Evolutionary conservation across 2,113 vertebrate genomes (phyloP), one percentile per base, ranked within the genome.

Genomic region (Aegithalos caudatus): DNA sequence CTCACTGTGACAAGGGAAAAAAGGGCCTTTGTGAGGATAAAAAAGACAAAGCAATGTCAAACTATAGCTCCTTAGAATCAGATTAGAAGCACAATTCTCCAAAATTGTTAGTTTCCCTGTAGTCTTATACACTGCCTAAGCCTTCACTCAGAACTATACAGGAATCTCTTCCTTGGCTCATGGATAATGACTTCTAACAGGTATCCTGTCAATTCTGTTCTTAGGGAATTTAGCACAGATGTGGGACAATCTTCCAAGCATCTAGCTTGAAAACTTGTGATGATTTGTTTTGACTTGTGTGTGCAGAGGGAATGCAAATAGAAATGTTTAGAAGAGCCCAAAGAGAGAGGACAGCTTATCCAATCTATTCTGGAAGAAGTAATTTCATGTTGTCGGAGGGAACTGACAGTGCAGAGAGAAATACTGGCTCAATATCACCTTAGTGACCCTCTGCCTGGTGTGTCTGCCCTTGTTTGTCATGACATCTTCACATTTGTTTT

Each of bases 31-130:
- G 19, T 2, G 2, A 76, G 31, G 17, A 81, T 92, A 38, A 95
- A 93, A 92, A 94, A 95, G 72, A 77, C 40, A 93, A 88, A 88
- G 15, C 77, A 94, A 73, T 67, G 38, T 81, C 79, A 91, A 93
- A 47, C 38, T 28, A 4, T 72, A 71, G 87, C 92, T 96, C 78
- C 33, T 27, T 31, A 83, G 62, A 82, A 88, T 86, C 57, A 88
- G 70, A 93, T 95, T 92, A 91, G 87, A 82, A 94, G 20, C 15
- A 35, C 9, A 78, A 6, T 76, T 88, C 42, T 88, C 73, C 48
- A 92, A 72, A 93, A 89, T 7, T 50, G 6, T 48, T 66, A 44
- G 18, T 86, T 87, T 96, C 47, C 48, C 24, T 92, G 53, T 76
- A 35, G 33, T 15, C 9, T 95, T 38, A 44, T 42, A 51, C 12